phyloP scores from a whole-genome alignment of 2,888 invertebrate genomes.

The Loripinus fragilis region DNA sequence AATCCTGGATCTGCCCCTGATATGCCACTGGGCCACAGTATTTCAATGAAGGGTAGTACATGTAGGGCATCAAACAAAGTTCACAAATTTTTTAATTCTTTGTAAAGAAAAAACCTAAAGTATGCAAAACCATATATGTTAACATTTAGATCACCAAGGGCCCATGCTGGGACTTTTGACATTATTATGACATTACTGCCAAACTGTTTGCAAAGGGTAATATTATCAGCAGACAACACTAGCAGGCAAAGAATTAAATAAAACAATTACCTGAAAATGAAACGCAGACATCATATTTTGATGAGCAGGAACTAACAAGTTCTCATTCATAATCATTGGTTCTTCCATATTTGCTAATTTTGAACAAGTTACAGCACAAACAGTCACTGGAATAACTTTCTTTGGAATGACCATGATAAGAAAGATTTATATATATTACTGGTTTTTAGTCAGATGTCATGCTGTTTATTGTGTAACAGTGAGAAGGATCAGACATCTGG shows the following conservation, averaged over 20 bases:
- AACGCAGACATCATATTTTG: background rate
- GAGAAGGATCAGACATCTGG: background rate
- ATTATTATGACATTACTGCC: too few species aligned
- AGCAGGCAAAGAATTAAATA: background rate
- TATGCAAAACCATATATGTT: too few species aligned
- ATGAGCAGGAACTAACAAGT: slow-evolving; percentile 5
- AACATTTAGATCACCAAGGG: too few species aligned
- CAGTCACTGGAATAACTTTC: background rate
- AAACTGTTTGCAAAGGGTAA: too few species aligned
- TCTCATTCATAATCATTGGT: slow-evolving; percentile 7
- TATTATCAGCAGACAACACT: too few species aligned
- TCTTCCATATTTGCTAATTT: background rate
- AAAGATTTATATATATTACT: background rate
- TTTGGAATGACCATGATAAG: background rate
- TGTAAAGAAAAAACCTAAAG: too few species aligned
- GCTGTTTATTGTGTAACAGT: slow-evolving; percentile 1
- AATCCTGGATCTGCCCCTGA: too few species aligned
- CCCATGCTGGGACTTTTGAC: too few species aligned
- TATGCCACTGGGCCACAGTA: too few species aligned
- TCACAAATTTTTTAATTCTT: too few species aligned
- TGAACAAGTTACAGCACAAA: background rate
- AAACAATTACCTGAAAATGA: slow-evolving; percentile 7
- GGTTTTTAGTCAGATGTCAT: background rate
- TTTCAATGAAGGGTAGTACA: too few species aligned
- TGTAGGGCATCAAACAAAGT: too few species aligned